A percentile compares a stretch with the other conserved stretches of the same genome.
Evolutionary conservation across 2,888 invertebrate species (phyloP).

Genomic region (Calephelis perditalis): DNA sequence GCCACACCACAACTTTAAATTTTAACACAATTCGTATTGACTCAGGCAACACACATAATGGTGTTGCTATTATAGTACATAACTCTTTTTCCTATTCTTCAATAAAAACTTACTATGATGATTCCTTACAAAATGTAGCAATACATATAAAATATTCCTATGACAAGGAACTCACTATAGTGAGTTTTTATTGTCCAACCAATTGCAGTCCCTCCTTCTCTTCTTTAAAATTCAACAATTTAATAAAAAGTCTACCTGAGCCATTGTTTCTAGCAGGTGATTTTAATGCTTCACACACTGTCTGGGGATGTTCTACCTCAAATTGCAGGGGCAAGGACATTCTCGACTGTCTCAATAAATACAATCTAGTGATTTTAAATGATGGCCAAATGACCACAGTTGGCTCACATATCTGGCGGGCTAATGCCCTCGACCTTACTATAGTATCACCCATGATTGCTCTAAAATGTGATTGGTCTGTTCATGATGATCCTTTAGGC

Average conservation of each 20-base stretch:
- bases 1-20: background rate
- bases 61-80: conserved; percentile 14
- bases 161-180: conserved; percentile 1
- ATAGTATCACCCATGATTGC: conserved; percentile 7
- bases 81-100: conserved; percentile 7
- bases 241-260: background rate
- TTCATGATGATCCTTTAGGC: background rate
- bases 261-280: conserved; percentile 1
- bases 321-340: conserved; percentile 6
- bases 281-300: background rate
- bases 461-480: background rate
- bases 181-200: conserved; percentile 3
- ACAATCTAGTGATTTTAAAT: conserved; percentile 1
- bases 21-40: background rate
- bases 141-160: background rate
- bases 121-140: conserved; percentile 15
- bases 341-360: conserved; percentile 1
- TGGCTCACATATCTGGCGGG: conserved; percentile 6
- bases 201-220: background rate
- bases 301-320: background rate
- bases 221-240: background rate
- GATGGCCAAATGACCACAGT: conserved; percentile 4
- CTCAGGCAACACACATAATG: conserved; percentile 11
- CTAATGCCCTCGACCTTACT: conserved; percentile 1
- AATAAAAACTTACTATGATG: conserved; percentile 12